These are phyloP conservation scores for Holocentrus rufus DNA, from an alignment of 2,797 vertebrate species.

Conservation along the genomic window DNA sequence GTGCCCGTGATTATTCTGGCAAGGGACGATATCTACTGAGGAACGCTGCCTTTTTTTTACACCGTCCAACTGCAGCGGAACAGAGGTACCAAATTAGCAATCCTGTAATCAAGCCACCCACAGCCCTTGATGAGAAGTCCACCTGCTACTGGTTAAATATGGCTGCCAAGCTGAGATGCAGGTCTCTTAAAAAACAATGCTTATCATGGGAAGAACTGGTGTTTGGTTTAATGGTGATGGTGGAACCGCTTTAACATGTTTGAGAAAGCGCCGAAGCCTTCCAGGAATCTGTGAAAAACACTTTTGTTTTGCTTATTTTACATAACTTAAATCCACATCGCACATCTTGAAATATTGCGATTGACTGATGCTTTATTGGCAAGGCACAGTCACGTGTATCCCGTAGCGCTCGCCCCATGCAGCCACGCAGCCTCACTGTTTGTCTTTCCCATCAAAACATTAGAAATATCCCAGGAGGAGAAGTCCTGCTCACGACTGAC, in stretches of 20 bases:
- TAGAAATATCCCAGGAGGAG: not conserved
- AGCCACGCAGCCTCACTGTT: not conserved
- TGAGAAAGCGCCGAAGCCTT: not conserved
- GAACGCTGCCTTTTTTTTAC: constrained; percentile 16
- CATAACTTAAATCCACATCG: no score
- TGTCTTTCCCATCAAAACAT: not conserved
- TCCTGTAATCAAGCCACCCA: constrained; percentile 36
- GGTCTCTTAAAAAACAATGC: constrained; percentile 31
- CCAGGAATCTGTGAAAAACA: constrained; percentile 1
- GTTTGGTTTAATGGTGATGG: constrained; percentile 4
- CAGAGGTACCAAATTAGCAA: constrained; percentile 37
- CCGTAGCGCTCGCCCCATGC: not conserved
- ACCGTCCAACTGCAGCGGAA: constrained; percentile 12
- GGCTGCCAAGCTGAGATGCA: not conserved
- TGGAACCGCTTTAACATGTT: not conserved
- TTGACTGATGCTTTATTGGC: not conserved
- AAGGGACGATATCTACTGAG: not conserved
- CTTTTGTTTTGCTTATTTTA: no score
- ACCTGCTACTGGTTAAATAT: constrained; percentile 49
- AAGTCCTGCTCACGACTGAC: constrained; percentile 17
- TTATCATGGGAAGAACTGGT: not conserved
- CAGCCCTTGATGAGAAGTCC: constrained; percentile 36
- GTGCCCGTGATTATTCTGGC: constrained; percentile 46
- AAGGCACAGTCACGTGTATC: not conserved
- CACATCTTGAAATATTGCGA: not conserved